Evolutionary conservation across 2,113 vertebrate species (phyloP), one percentile per base, ranked within the genome.

Genomic region (Casuarius casuarius): DNA sequence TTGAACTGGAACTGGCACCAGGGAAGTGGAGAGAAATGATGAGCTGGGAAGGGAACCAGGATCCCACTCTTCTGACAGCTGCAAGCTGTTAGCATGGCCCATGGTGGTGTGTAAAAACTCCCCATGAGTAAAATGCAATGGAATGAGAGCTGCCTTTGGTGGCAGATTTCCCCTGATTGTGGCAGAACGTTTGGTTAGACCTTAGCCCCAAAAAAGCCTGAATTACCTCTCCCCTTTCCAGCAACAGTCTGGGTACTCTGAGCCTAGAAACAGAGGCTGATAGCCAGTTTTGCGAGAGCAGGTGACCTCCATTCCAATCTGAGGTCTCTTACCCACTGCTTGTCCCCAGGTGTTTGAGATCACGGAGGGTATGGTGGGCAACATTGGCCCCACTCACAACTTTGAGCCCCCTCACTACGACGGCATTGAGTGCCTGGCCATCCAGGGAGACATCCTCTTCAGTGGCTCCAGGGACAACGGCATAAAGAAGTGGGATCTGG

Each of bases 391-490:
- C 31, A 99, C 99, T 54, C 99, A 99, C 97, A 99, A 99, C 98
- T 99, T 99, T 7, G 99, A 99, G 97, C 99, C 99, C 5, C 99
- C 99, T 1, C 99, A 99, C 98, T 99, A 99, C 0, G 99, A 99
- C 0, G 99, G 99, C 85, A 99, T 99, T 1, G 99, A 99, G 97
- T 99, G 99, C 78, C 97, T 99, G 91, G 98, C 99, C 49, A 98
- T 99, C 63, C 98, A 99, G 44, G 99, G 99, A 22, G 98, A 99
- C 4, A 63, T 99, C 67, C 98, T 99, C 13, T 99, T 99, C 97
- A 99, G 99, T 0, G 99, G 99, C 48, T 99, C 99, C 62, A 98
- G 99, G 65, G 99, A 99, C 97, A 99, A 99, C 1, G 99, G 99
- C 91, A 99, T 99, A 71, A 99, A 99, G 97, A 99, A 99, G 92